Base-by-base conservation (phyloP, 2,113 vertebrate species). In the Dasyprocta punctata region DNA sequence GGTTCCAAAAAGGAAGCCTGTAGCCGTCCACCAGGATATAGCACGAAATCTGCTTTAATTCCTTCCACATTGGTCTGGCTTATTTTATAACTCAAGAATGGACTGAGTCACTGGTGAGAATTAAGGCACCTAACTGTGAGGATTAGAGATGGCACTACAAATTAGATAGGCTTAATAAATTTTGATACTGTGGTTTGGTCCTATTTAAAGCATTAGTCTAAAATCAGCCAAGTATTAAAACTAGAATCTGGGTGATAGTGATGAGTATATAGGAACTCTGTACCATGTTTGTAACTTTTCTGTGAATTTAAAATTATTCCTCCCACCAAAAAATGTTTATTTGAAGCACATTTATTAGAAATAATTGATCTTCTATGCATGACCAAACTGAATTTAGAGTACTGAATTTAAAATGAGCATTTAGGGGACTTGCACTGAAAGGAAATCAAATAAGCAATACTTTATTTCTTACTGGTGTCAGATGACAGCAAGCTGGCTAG, bases 311-410 rank as follows among this genome's bases (percentile, higher is more conserved):
- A 86, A 96, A 86, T 93, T 77, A 85, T 92, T 90, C 3, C 44
- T 26, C 77, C 52, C n/a, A 36, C 54, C 54, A 14, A 84, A 49
- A 89, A 63, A 65, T 47, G 7, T 28, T 88, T 67, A 75, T 88
- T 89, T n/a, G 73, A n/a, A 92, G 85, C 58, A 41, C 41, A 67
- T 73, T 87, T 93, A 89, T 63, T 88, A 78, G 65, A 95, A 65
- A 69, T 58, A 65, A 63, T 16, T 7, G 17, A 67, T 24, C 28
- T 7, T 36, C 2, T 61, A 69, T 56, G 36, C 61, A 56, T 60
- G 38, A 91, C 44, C 49, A 44, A 54, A 69, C 4, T 69, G 41
- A 30, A 47, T 67, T 93, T 90, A 44, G 36, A 90, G 65, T 60
- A 65, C 0, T 69, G 89, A 61, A 86, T 89, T 73, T 95, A 82